Evolutionary conservation across 2,888 invertebrate species (phyloP), one percentile per base, ranked within the genome.

Genomic region (Palloptera scutellata): DNA sequence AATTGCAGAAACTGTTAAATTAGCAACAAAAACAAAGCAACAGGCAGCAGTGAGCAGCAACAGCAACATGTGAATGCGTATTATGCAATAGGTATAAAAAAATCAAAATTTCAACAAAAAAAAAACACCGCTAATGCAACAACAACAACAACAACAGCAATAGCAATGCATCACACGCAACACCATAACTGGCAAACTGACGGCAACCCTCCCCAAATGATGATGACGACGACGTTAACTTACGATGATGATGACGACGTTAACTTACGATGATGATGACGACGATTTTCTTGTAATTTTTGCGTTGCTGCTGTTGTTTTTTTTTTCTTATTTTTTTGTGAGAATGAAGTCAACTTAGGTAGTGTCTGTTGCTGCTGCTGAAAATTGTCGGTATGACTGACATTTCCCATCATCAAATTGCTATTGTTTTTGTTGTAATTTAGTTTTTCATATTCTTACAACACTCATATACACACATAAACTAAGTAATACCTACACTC

Each of bases 341-440:
- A n/a, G n/a, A n/a, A 15, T 48, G n/a, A n/a, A n/a, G 6, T 48
- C 10, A 15, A n/a, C 15, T 2, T 48, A 10, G 48, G 13, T 48
- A 15, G 5, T 48, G 48, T 48, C 11, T 48, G 45, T 45, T 13
- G 13, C 45, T 45, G 48, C 48, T 48, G n/a, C 15, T 48, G 48
- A 5, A 48, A 15, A 48, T 15, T 15, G 13, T 48, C 48, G n/a
- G 20, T 13, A 20, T 19, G n/a, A n/a, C 20, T 54, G 62, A 20
- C 62, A 54, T 54, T 62, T 48, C 48, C 48, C 48, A 48, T 48
- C 15, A 15, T n/a, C n/a, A n/a, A n/a, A 15, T 48, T 48, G 48
- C 15, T 48, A 15, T 48, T 30, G 30, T 30, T 48, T 13, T 48
- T 48, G 48, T 48, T 48, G 1, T 48, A 48, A 48, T 48, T 48